A percentile compares a stretch with the other conserved stretches of the same genome.
These are phyloP conservation scores for Xyrauchen texanus DNA, from an alignment of 2,113 vertebrate genomes.

Conservation along the genomic window DNA sequence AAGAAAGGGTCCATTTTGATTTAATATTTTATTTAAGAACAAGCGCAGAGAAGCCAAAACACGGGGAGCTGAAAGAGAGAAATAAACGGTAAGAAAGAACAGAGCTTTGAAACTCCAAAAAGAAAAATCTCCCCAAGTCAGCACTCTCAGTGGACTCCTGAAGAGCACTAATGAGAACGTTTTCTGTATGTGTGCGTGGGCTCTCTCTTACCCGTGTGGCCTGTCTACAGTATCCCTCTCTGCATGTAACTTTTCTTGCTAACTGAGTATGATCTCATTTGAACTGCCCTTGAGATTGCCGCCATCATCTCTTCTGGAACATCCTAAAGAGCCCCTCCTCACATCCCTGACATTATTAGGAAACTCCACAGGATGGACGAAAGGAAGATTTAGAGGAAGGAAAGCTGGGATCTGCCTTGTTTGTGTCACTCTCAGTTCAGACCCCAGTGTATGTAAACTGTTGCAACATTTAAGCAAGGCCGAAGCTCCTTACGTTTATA, in stretches of 20 bases:
- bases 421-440: conserved; percentile 13
- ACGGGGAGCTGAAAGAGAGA: no score
- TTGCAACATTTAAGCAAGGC: background rate
- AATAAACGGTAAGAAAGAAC: no score
- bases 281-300: conserved; percentile 12
- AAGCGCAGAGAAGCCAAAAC: no score
- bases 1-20: no score
- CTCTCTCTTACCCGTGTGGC: no score
- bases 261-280: conserved; percentile 9
- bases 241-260: conserved; percentile 29
- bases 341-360: background rate
- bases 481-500: background rate
- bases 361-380: conserved; percentile 30
- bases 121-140: no score
- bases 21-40: no score
- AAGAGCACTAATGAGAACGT: no score
- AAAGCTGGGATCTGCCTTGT: conserved; percentile 22
- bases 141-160: no score
- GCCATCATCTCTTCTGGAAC: conserved; percentile 8
- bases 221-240: background rate
- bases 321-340: conserved; percentile 22
- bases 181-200: no score
- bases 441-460: conserved; percentile 11
- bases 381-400: conserved; percentile 42
- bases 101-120: no score